Evolutionary conservation across 2,797 vertebrate species (phyloP).

Genomic region (Propithecus deckenii): DNA sequence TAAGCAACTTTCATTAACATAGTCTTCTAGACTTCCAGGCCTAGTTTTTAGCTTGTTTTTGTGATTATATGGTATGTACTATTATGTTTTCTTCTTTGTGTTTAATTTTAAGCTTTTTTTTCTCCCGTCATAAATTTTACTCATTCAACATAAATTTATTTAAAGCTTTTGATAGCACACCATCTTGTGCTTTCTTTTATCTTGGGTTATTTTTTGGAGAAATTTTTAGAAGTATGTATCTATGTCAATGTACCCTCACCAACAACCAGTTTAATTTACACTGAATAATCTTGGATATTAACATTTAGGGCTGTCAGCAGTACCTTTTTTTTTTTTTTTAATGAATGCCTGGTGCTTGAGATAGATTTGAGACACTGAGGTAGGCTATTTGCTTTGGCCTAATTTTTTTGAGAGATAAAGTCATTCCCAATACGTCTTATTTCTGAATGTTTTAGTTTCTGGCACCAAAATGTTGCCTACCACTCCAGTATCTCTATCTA

Average conservation of each 20-base stretch:
- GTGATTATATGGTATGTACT: background rate
- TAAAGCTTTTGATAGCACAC: conserved; percentile 19
- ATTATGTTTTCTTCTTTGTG: background rate
- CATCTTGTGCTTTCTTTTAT: conserved; percentile 36
- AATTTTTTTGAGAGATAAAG: background rate
- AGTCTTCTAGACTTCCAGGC: background rate
- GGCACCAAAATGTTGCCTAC: background rate
- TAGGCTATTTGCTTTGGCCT: conserved; percentile 26
- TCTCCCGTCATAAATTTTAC: conserved; percentile 4
- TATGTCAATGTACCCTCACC: background rate
- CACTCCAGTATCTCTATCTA: rapidly evolving
- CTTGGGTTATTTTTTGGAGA: background rate
- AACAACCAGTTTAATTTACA: conserved; percentile 6
- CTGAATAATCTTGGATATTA: background rate
- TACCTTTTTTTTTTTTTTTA: background rate
- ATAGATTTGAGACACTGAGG: conserved; percentile 14
- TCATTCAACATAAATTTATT: conserved; percentile 16
- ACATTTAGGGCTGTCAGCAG: background rate
- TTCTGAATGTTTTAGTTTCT: background rate
- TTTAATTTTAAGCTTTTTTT: conserved; percentile 34
- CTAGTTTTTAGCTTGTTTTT: conserved; percentile 19
- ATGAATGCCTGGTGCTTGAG: background rate
- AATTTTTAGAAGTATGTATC: background rate
- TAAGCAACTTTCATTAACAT: background rate
- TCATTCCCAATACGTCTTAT: background rate